Percentiles rank a stretch among this genome's conserved stretches.
Evolutionary conservation across 2,113 vertebrate genomes (phyloP).

Genomic region (Phylloscopus whistleri): DNA sequence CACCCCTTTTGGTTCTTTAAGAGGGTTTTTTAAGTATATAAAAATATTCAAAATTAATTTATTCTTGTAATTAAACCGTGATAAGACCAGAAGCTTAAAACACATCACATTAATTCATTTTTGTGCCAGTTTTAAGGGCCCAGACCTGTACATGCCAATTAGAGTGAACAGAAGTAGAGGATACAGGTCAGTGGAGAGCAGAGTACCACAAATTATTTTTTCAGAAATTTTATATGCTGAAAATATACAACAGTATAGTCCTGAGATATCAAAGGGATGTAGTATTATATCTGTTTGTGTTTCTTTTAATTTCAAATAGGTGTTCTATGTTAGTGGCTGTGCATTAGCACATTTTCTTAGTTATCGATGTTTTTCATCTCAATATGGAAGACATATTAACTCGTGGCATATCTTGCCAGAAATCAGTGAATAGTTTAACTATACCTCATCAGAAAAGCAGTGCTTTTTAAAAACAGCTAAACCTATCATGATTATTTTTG

Average conservation of each 20-base stretch:
- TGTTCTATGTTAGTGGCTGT: background rate
- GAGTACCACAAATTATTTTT: background rate
- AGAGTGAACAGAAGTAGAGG: background rate
- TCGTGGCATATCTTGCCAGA: background rate
- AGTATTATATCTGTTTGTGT: background rate
- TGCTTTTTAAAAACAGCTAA: background rate
- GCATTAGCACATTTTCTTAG: background rate
- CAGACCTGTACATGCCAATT: slow-evolving; percentile 37
- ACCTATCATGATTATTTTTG: background rate
- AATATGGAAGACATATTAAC: background rate
- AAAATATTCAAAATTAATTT: slow-evolving; percentile 56
- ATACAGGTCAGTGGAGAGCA: slow-evolving; percentile 7
- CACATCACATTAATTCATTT: slow-evolving; percentile 43
- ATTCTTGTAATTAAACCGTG: slow-evolving; percentile 44
- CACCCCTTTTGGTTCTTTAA: background rate
- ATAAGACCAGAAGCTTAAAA: slow-evolving; percentile 58
- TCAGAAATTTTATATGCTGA: background rate
- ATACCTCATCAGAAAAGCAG: background rate
- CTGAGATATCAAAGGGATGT: background rate
- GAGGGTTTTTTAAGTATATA: background rate
- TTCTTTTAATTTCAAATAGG: background rate
- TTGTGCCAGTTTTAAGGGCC: slow-evolving; percentile 1
- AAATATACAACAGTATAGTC: background rate
- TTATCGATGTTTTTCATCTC: background rate
- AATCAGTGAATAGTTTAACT: background rate